These are phyloP conservation scores for Cyprinodon variegatus DNA, from an alignment of 2,113 vertebrate species.

Conservation along the genomic window DNA sequence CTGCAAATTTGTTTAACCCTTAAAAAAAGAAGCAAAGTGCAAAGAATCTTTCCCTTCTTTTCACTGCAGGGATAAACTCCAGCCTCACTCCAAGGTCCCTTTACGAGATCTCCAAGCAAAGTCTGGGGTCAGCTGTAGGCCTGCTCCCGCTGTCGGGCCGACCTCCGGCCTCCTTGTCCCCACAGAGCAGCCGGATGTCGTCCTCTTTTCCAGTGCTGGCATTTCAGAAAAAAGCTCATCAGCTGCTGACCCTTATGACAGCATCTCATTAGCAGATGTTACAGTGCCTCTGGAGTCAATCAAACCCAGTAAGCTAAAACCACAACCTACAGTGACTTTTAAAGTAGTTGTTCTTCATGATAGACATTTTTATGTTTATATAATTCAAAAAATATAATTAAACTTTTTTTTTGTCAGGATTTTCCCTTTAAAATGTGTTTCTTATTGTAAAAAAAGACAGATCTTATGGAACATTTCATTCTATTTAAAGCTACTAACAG, in stretches of 20 bases:
- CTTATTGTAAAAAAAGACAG: neutral
- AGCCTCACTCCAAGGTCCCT: constrained; percentile 83
- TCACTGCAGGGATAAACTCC: constrained; percentile 88
- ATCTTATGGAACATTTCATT: neutral
- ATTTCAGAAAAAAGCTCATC: constrained; percentile 39
- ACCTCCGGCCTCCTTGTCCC: constrained; percentile 26
- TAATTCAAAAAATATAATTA: neutral
- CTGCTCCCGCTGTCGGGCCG: constrained; percentile 22
- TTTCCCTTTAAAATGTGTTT: neutral
- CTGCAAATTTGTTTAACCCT: neutral
- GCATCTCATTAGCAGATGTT: constrained; percentile 86
- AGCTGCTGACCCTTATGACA: constrained; percentile 58
- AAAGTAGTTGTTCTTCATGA: neutral
- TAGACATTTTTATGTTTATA: neutral
- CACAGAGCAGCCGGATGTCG: constrained; percentile 63
- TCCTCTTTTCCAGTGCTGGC: constrained; percentile 61
- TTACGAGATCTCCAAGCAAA: constrained; percentile 92
- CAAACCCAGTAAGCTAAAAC: constrained; percentile 89
- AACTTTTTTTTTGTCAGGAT: neutral
- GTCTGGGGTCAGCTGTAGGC: constrained; percentile 64
- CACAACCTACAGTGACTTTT: neutral
- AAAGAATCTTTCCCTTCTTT: constrained; percentile 55
- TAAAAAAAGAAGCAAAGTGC: neutral
- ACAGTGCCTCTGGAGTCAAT: constrained; percentile 93
- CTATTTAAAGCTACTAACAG: neutral